These are phyloP conservation scores for Bettongia penicillata DNA, from an alignment of 2,113 vertebrate genomes.

Conservation along the genomic window DNA sequence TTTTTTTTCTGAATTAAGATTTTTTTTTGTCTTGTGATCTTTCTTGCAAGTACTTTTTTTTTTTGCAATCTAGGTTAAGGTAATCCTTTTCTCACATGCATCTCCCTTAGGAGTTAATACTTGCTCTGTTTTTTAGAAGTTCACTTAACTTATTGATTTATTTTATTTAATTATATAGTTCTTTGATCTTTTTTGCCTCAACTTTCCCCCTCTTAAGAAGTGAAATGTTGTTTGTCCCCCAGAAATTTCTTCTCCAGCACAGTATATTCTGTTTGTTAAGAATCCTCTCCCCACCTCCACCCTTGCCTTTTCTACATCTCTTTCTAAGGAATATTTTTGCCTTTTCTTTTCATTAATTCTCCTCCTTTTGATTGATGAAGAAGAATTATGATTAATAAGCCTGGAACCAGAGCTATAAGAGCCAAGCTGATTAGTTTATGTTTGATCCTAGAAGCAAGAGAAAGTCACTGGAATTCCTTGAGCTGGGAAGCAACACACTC, in stretches of 20 bases:
- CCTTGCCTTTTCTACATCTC: background rate
- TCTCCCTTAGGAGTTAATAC: background rate
- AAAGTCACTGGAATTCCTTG: background rate
- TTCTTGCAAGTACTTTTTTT: background rate
- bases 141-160: background rate
- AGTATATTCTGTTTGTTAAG: background rate
- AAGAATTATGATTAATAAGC: background rate
- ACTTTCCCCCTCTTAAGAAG: background rate
- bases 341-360: background rate
- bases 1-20: background rate
- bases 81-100: background rate
- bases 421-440: background rate
- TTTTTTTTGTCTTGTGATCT: background rate
- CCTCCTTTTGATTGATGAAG: background rate
- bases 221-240: background rate
- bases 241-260: background rate
- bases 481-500: background rate
- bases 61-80: background rate
- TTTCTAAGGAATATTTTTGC: background rate
- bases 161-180: background rate
- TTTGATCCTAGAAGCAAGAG: background rate
- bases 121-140: background rate
- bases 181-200: background rate
- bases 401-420: background rate
- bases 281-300: background rate